Percentiles rank a stretch among this genome's conserved stretches.
Conservation (phyloP, 2,888 invertebrate species). For the Strigamia crassipes region DNA sequence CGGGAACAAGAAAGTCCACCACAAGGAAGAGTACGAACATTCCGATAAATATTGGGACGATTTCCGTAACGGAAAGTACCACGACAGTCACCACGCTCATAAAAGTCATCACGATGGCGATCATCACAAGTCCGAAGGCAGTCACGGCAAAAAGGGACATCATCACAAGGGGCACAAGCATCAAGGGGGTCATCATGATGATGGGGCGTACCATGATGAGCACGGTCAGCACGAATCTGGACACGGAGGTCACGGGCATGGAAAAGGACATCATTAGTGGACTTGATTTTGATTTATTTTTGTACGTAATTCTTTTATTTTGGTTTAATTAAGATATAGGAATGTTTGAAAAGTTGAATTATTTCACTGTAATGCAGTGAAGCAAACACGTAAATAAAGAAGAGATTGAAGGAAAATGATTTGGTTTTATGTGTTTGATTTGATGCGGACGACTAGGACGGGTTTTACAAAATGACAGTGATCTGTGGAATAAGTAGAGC, state of each 20-base stretch:
- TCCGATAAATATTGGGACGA: slow-evolving; percentile 62
- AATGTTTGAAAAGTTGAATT: no score
- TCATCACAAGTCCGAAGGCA: slow-evolving; percentile 48
- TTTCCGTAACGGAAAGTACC: slow-evolving; percentile 48
- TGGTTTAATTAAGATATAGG: no score
- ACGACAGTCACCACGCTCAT: slow-evolving; percentile 48
- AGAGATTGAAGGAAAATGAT: no score
- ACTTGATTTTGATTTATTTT: no score
- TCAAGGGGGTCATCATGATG: slow-evolving; percentile 49
- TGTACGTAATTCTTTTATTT: no score
- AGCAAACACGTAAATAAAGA: no score
- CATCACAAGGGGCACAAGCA: slow-evolving; percentile 43
- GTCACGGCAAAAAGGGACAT: slow-evolving; percentile 46
- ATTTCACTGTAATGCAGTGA: no score
- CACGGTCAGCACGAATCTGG: slow-evolving; percentile 17
- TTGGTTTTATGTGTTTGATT: no score
- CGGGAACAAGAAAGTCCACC: slow-evolving; percentile 66
- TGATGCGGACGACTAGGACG: no score
- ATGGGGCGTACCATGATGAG: slow-evolving; percentile 43
- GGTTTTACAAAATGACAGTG: no score
- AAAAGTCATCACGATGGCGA: slow-evolving; percentile 48
- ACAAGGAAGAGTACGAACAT: slow-evolving; percentile 66
- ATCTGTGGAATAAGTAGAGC: no score
- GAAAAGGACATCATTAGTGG: background rate
- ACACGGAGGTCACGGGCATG: slow-evolving; percentile 16